These are phyloP conservation scores for Thryonomys swinderianus DNA, from an alignment of 2,113 vertebrate genomes.

Conservation along the genomic window DNA sequence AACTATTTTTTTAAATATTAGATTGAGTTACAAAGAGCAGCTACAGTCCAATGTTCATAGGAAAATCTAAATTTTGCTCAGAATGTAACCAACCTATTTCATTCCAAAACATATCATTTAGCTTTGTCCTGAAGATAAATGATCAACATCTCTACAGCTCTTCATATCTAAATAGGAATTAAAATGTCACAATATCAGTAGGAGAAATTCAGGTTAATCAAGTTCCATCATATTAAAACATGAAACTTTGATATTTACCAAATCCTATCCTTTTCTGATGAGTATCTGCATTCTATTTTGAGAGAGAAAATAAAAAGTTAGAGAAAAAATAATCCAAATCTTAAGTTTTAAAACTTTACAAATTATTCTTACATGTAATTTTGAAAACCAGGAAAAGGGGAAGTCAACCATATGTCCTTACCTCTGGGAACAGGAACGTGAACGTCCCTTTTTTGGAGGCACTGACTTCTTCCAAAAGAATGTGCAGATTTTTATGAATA, in stretches of 20 bases:
- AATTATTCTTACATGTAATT: not conserved
- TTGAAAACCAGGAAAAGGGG: conserved; percentile 16
- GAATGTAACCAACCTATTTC: not conserved
- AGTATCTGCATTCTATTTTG: conserved; percentile 59
- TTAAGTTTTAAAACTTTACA: not conserved
- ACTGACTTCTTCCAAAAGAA: conserved; percentile 48
- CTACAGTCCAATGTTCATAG: not conserved
- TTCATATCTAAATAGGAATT: conserved; percentile 33
- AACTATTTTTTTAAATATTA: not conserved
- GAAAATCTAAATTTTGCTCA: conserved; percentile 20
- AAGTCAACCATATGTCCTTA: conserved; percentile 48
- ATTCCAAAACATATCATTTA: conserved; percentile 58
- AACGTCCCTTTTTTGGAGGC: not conserved
- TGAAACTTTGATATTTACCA: conserved; percentile 67
- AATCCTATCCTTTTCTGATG: not conserved
- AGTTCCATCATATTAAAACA: conserved; percentile 23
- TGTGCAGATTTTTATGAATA: conserved; percentile 58
- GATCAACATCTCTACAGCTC: not conserved
- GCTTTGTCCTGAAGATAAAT: conserved; percentile 54
- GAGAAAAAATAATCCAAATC: conserved; percentile 19
- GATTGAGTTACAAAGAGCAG: not conserved
- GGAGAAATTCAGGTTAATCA: not conserved
- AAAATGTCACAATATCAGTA: conserved; percentile 36
- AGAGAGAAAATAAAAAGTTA: conserved; percentile 62
- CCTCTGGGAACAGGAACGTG: not conserved